phyloP scores from a whole-genome alignment of 2,797 vertebrate genomes.

The Paramormyrops hopkinsi region DNA sequence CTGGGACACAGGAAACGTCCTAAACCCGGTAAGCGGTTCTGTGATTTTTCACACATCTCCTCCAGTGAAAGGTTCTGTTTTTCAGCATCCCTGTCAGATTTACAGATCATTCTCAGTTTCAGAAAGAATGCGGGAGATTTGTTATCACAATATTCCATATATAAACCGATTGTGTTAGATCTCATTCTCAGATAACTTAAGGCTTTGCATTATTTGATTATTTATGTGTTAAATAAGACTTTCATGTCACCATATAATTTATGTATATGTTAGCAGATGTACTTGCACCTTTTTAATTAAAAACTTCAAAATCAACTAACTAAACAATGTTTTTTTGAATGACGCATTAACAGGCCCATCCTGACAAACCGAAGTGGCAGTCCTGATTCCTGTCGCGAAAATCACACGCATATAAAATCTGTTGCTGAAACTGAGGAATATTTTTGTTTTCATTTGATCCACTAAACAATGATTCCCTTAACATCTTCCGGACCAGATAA shows the following conservation, averaged over 20 bases:
- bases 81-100: neutral
- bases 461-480: neutral
- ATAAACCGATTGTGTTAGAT: conserved; percentile 6
- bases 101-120: neutral
- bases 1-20: neutral
- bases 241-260: neutral
- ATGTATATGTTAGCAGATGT: conserved; percentile 9
- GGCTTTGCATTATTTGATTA: conserved; percentile 7
- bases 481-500: neutral
- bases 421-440: neutral
- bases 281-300: conserved; percentile 9
- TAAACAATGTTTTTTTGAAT: conserved; percentile 1
- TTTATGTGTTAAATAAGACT: conserved; percentile 7
- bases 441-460: neutral
- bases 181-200: conserved; percentile 1
- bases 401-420: neutral
- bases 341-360: neutral
- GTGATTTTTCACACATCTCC: neutral
- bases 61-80: neutral
- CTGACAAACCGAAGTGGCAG: neutral
- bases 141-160: neutral
- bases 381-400: neutral
- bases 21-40: neutral
- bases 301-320: conserved; percentile 1
- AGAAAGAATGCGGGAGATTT: neutral